Conservation (phyloP, 1,140 invertebrate species). For the Bactericera cockerelli region DNA sequence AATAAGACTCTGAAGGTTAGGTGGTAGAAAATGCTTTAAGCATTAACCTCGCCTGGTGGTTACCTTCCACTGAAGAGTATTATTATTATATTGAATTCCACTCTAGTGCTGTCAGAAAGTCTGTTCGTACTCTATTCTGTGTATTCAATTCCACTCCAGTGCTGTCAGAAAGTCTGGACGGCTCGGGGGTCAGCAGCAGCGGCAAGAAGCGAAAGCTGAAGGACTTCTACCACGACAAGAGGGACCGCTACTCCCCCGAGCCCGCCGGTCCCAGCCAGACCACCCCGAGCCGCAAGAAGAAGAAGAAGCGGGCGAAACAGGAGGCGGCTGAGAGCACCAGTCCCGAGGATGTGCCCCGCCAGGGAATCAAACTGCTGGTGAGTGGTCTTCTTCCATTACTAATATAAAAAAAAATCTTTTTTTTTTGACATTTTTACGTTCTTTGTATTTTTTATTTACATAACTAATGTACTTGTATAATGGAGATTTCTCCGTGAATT, state of each 20-base stretch:
- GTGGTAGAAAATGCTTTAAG: too few species aligned
- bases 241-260: slow-evolving; percentile 44
- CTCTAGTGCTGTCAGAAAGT: too few species aligned
- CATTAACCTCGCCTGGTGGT: too few species aligned
- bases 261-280: slow-evolving; percentile 38
- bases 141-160: neutral
- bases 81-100: too few species aligned
- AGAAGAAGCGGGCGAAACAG: slow-evolving; percentile 52
- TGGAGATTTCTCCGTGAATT: too few species aligned
- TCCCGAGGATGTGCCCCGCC: slow-evolving; percentile 34
- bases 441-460: too few species aligned
- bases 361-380: slow-evolving; percentile 54
- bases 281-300: slow-evolving; percentile 35
- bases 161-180: neutral
- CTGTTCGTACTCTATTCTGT: too few species aligned
- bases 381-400: too few species aligned
- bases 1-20: too few species aligned
- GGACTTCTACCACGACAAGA: slow-evolving; percentile 40
- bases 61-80: too few species aligned
- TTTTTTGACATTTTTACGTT: neutral
- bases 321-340: slow-evolving; percentile 29
- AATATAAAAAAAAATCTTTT: slow-evolving; percentile 16
- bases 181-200: neutral
- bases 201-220: slow-evolving; percentile 22
- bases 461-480: too few species aligned